phyloP scores from a whole-genome alignment of 2,888 invertebrate genomes.

The Dolichopus griseipennis region DNA sequence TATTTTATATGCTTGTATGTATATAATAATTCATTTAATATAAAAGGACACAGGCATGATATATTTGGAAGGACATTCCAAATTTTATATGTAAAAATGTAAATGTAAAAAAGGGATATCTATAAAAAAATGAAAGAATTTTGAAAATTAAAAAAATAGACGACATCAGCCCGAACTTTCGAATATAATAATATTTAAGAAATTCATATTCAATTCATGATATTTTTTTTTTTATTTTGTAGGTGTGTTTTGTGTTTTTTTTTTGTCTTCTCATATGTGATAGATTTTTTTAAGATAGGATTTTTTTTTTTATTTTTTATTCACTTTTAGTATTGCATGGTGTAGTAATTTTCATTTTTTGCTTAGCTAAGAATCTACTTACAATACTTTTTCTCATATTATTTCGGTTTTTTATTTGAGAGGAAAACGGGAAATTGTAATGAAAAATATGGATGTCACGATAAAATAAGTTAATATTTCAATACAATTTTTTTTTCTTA shows the following conservation, averaged over 20 bases:
- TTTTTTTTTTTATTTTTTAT: neutral
- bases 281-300: neutral
- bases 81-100: neutral
- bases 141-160: neutral
- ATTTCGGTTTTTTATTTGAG: neutral
- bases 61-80: neutral
- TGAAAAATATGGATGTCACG: too few relatives aligned
- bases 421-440: neutral
- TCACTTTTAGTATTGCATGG: neutral
- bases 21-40: neutral
- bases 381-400: neutral
- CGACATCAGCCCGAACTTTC: neutral
- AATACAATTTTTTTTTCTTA: too few relatives aligned
- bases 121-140: neutral
- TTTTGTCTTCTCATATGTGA: neutral
- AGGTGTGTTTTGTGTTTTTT: neutral
- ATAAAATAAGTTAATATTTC: too few relatives aligned
- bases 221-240: neutral
- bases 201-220: constrained; percentile 1
- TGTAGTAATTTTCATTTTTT: neutral
- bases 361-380: neutral
- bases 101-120: neutral
- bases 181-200: neutral
- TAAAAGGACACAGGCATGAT: neutral
- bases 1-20: too few relatives aligned